Conservation (phyloP, 2,797 vertebrate species). For the Galaxias olidus region DNA sequence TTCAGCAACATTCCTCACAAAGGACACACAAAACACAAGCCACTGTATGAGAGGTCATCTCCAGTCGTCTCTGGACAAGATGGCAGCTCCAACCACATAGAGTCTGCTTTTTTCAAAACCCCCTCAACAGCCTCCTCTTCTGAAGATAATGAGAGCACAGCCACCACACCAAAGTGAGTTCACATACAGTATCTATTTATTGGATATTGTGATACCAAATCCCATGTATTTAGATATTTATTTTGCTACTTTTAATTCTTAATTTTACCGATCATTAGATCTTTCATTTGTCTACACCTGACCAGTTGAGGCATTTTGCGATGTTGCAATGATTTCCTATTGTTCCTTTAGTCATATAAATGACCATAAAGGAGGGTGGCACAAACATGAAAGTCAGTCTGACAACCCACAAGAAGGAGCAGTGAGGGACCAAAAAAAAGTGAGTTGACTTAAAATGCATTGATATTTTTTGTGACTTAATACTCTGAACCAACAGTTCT, state of each 20-base stretch:
- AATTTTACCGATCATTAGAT: background rate
- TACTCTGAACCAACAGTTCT: background rate
- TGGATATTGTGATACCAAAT: no score
- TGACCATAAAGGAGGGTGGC: constrained; percentile 85
- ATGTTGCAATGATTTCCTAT: constrained; percentile 8
- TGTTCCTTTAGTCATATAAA: constrained; percentile 79
- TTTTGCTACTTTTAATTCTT: no score
- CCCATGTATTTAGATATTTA: no score
- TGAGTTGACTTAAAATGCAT: constrained; percentile 51
- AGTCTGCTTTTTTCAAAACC: constrained; percentile 82
- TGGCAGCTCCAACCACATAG: constrained; percentile 82
- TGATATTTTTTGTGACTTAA: background rate
- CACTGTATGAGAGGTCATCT: constrained; percentile 91
- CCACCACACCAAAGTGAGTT: constrained; percentile 88
- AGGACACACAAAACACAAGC: constrained; percentile 93
- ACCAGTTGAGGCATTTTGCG: background rate
- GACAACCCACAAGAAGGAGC: constrained; percentile 76
- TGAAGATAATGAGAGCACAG: constrained; percentile 86
- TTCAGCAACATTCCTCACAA: constrained; percentile 90
- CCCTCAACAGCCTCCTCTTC: constrained; percentile 89
- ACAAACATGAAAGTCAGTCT: constrained; percentile 79
- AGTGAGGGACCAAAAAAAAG: constrained; percentile 85
- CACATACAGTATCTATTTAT: background rate
- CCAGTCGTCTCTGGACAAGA: constrained; percentile 82
- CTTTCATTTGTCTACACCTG: background rate